Evolutionary conservation across 2,888 invertebrate genomes (phyloP).

Genomic region (Liodrosophila aerea): DNA sequence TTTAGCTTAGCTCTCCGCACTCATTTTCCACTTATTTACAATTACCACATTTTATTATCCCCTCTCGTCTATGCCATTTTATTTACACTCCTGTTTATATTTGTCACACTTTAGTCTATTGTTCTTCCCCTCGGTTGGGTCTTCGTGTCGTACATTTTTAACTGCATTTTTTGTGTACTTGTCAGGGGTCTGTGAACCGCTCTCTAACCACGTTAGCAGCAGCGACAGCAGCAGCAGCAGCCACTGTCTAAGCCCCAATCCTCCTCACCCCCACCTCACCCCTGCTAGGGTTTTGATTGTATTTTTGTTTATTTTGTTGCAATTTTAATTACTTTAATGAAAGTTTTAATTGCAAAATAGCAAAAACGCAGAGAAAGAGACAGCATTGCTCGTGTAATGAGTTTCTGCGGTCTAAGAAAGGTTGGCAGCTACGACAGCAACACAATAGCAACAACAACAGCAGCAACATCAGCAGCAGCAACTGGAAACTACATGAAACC

Average conservation of each 20-base stretch:
- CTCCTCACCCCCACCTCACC: not conserved
- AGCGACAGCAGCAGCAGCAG: not conserved
- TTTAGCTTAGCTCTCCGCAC: constrained; percentile 43
- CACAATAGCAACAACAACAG: constrained; percentile 20
- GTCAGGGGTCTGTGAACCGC: constrained; percentile 53
- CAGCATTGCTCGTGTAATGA: constrained; percentile 55
- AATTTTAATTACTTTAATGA: constrained; percentile 82
- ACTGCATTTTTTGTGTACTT: constrained; percentile 74
- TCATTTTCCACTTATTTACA: constrained; percentile 78
- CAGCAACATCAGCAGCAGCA: not conserved
- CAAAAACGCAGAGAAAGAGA: constrained; percentile 56
- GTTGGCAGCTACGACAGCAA: constrained; percentile 59
- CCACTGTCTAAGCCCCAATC: constrained; percentile 1
- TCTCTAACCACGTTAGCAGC: constrained; percentile 32
- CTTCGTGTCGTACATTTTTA: constrained; percentile 49
- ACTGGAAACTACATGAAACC: not conserved
- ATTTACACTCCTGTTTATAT: constrained; percentile 77
- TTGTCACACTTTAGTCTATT: constrained; percentile 74
- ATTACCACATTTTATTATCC: constrained; percentile 77
- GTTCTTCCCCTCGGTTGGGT: constrained; percentile 10
- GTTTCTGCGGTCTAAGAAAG: constrained; percentile 77
- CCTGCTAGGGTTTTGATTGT: constrained; percentile 66
- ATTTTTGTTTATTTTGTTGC: constrained; percentile 79
- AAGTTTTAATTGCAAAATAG: constrained; percentile 81
- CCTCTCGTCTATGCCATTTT: constrained; percentile 58